These are phyloP conservation scores for Philereme vetulata DNA, from an alignment of 2,888 invertebrate genomes.

Conservation along the genomic window DNA sequence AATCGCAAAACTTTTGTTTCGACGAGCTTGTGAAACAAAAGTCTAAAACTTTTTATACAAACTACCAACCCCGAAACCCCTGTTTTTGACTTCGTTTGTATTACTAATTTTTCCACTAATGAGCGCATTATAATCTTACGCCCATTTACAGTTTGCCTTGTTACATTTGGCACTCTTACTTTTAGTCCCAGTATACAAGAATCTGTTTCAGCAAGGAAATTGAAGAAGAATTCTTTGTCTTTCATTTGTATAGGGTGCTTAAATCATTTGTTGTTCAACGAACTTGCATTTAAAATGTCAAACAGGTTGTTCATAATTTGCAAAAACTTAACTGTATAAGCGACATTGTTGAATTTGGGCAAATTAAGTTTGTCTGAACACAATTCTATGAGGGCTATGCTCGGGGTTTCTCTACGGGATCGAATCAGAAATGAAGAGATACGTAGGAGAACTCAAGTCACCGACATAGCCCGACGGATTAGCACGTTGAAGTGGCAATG, in stretches of 20 bases:
- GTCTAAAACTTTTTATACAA: constrained; percentile 21
- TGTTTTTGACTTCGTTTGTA: constrained; percentile 15
- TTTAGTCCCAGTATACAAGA: background rate
- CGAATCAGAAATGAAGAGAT: too few species aligned
- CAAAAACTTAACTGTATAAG: constrained; percentile 5
- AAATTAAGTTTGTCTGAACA: constrained; percentile 7
- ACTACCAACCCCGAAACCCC: constrained; percentile 14
- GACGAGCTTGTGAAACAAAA: constrained; percentile 10
- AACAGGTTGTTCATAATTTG: constrained; percentile 20
- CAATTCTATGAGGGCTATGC: too few species aligned
- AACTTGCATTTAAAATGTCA: constrained; percentile 18
- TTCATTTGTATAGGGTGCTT: constrained; percentile 3
- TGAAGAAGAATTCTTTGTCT: constrained; percentile 7
- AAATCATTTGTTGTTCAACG: constrained; percentile 6
- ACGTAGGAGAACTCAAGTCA: too few species aligned
- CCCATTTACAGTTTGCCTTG: constrained; percentile 1
- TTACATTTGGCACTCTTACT: constrained; percentile 1
- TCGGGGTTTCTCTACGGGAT: too few species aligned
- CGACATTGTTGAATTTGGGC: background rate
- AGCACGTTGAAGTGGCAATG: too few species aligned
- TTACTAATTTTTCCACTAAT: constrained; percentile 11
- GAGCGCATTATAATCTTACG: constrained; percentile 1
- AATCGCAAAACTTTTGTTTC: constrained; percentile 12
- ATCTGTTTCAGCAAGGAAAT: constrained; percentile 1
- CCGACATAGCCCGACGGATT: too few species aligned